A percentile compares a stretch with the other conserved stretches of the same genome.
These are phyloP conservation scores for Stylophora pistillata DNA, from an alignment of 64 coral and sea anemone species.

Conservation along the genomic window DNA sequence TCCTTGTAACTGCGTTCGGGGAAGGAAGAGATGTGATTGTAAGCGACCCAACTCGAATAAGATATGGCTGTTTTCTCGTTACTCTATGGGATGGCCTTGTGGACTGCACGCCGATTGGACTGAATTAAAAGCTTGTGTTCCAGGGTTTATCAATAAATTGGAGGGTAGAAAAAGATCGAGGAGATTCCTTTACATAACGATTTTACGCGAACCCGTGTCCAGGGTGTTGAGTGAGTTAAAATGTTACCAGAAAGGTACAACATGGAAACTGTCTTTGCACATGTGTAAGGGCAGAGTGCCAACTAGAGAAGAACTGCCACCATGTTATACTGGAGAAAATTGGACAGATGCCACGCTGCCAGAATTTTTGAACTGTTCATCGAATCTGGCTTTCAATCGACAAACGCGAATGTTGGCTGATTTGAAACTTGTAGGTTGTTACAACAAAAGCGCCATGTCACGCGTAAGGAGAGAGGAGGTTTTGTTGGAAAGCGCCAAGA, in stretches of 20 bases:
- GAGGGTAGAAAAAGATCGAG: slow-evolving; percentile 44
- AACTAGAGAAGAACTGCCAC: slow-evolving; percentile 70
- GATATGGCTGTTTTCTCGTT: slow-evolving; percentile 83
- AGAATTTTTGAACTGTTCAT: slow-evolving; percentile 68
- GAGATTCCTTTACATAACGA: slow-evolving; percentile 85
- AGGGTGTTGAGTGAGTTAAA: slow-evolving; percentile 93
- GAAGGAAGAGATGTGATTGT: slow-evolving; percentile 52
- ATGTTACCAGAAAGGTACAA: slow-evolving; percentile 77
- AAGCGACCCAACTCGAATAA: slow-evolving; percentile 76
- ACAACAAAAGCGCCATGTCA: slow-evolving; percentile 54
- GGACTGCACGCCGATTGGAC: slow-evolving; percentile 97
- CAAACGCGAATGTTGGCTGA: slow-evolving; percentile 96
- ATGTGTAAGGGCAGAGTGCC: slow-evolving; percentile 76
- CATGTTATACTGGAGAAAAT: slow-evolving; percentile 76
- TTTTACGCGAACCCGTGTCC: slow-evolving; percentile 81
- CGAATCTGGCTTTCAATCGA: slow-evolving; percentile 93
- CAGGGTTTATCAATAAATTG: slow-evolving; percentile 49
- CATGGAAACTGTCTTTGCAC: slow-evolving; percentile 81
- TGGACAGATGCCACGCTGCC: slow-evolving; percentile 75
- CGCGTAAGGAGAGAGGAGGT: slow-evolving; percentile 53
- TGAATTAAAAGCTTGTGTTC: slow-evolving; percentile 79
- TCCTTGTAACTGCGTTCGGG: slow-evolving; percentile 63
- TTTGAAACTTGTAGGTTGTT: slow-evolving; percentile 81
- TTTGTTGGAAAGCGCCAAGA: slow-evolving; percentile 82
- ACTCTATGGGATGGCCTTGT: slow-evolving; percentile 94